Evolutionary conservation across 2,113 vertebrate species (phyloP), one percentile per base, ranked within the genome.

Genomic region (Scomber japonicus): DNA sequence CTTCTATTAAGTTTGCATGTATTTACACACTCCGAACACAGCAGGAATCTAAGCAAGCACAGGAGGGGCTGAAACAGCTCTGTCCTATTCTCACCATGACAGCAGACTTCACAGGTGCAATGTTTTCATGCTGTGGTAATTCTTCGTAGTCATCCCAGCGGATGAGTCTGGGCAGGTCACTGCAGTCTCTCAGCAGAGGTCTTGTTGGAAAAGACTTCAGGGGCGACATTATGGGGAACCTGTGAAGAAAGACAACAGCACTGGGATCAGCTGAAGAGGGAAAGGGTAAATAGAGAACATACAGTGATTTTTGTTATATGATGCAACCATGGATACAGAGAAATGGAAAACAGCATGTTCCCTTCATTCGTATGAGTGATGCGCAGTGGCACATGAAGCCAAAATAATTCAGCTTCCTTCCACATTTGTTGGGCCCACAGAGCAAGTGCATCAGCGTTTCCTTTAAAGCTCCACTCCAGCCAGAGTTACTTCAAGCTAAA

Each of bases 111-210:
- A 16, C n/a, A 0, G 84, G 84, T 10, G 86, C 81, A 2, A 70
- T 60, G 59, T 91, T 93, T 73, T 92, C 88, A 57, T 65, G 84
- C 68, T 82, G 91, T 45, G 92, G 90, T 71, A 93, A 74, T 80
- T 93, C 92, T 79, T 93, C 92, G 2, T 91, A 93, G 88, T 92
- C 92, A 50, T 93, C 92, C 92, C 92, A 93, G 83, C 91, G 92
- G 84, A 93, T 93, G 57, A 93, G 92, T 81, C 92, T 90, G 59
- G 92, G 92, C 83, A 93, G 73, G 80, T 91, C 91, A 49, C 67
- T 56, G 70, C 79, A 35, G 67, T 91, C 86, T 76, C 76, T 90
- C 17, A 84, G 51, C 59, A 82, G 46, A 67, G 89, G 78, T 55
- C 80, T 89, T 60, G 88, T 31, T 68, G 92, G 92, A 57, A 91